Evolutionary conservation across 2,113 vertebrate genomes (phyloP).

Genomic region (Onychorhynchus coronatus): DNA sequence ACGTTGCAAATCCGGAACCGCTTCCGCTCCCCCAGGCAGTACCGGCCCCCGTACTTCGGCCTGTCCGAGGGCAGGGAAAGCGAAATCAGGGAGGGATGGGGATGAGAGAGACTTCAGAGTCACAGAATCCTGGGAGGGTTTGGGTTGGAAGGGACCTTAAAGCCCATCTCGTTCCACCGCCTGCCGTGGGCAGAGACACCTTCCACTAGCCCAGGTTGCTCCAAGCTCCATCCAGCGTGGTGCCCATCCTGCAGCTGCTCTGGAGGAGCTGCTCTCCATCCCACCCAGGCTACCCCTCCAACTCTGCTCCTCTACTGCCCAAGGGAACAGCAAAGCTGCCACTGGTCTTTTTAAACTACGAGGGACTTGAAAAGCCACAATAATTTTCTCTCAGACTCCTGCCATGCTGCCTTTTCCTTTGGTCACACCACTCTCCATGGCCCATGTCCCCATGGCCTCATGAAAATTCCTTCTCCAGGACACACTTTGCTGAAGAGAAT

Average conservation of each 20-base stretch:
- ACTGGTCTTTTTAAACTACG: neutral
- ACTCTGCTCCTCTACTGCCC: neutral
- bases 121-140: rapidly evolving
- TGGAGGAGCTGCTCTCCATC: neutral
- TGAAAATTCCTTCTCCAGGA: neutral
- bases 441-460: rapidly evolving
- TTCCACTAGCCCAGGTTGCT: neutral
- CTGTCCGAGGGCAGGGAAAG: slow-evolving; percentile 20
- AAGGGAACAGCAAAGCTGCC: neutral
- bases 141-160: neutral
- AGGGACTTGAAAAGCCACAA: neutral
- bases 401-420: rapidly evolving
- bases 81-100: neutral
- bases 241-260: neutral
- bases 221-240: neutral
- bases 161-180: no score
- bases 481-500: neutral
- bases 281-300: rapidly evolving
- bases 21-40: slow-evolving; percentile 88
- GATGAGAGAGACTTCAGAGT: rapidly evolving
- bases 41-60: slow-evolving; percentile 84
- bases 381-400: neutral
- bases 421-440: rapidly evolving
- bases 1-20: slow-evolving; percentile 83
- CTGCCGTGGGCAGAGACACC: neutral